Base-by-base conservation (phyloP, 2,888 invertebrate genomes). In the Amphimallon solstitiale region DNA sequence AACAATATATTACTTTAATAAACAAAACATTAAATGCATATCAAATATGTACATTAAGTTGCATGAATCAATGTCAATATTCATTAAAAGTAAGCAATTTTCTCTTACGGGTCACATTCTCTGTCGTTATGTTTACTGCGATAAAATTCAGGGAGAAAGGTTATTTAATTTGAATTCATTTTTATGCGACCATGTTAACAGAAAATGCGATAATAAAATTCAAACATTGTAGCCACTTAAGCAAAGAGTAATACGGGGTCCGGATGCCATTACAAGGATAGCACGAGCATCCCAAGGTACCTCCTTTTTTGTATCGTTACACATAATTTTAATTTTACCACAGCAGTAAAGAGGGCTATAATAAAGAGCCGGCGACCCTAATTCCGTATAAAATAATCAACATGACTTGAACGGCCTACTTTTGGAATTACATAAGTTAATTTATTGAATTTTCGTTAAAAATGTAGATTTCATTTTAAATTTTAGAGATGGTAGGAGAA, bases 271-370 rank as follows among this genome's bases (percentile, higher is more conserved):
- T 23, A 23, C 48, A 14, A 49, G 48, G 23, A 49, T 49, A 49
- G 14, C 29, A n/a, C 12, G 12, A 21, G 14, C 29, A 23, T 49
- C 29, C 29, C 48, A 29, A 23, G 48, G n/a, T 29, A 5, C 29
- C 29, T 14, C 23, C 29, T 49, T 51, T 51, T 51, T 51, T 51
- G 56, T 43, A 59, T 59, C 43, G 10, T 15, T 10, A 15, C 56
- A 45, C 56, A 59, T 59, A 59, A 59, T 59, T 59, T 45, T 43
- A 59, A 45, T 59, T 59, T 59, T 59, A 59, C 38, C 34, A 43
- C 29, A 29, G 40, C 54, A 12, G 38, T 54, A 21, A 59, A 45
- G 56, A 34, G 19, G 54, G 45, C 43, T 59, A 59, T 43, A 59
- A 59, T 45, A 43, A 34, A 59, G 51, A 51, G 15, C 35, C 17